Percentiles rank a stretch among this genome's conserved stretches.
Conservation (phyloP, 2,888 invertebrate genomes). For the Chloromyia formosa region DNA sequence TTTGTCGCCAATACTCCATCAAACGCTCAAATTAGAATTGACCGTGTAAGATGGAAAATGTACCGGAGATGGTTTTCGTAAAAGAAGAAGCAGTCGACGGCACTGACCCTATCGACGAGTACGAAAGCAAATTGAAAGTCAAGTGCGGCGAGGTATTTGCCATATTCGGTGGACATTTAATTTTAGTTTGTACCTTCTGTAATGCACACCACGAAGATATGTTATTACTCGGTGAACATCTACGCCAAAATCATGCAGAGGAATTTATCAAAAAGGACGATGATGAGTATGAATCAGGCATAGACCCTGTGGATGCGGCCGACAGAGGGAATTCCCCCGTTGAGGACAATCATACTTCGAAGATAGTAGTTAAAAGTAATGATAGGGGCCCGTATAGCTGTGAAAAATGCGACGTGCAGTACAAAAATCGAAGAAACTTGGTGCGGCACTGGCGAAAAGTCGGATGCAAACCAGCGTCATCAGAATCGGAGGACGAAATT, state of each 20-base stretch:
- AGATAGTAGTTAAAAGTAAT: not conserved
- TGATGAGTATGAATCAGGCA: not conserved
- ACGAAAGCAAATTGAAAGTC: slow-evolving; percentile 19
- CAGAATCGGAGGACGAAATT: too few relatives aligned
- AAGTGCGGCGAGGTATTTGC: slow-evolving; percentile 29
- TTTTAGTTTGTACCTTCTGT: slow-evolving; percentile 31
- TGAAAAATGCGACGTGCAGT: not conserved
- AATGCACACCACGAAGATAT: slow-evolving; percentile 7
- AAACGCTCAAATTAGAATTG: too few relatives aligned
- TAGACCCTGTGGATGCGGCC: not conserved
- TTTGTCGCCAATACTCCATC: too few relatives aligned
- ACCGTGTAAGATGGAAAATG: too few relatives aligned
- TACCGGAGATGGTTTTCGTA: not conserved
- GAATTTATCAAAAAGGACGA: not conserved
- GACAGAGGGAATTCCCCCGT: not conserved
- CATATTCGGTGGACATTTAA: slow-evolving; percentile 1
- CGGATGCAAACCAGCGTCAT: not conserved
- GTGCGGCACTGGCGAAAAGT: not conserved
- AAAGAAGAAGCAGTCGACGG: not conserved
- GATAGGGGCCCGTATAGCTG: not conserved
- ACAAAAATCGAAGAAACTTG: slow-evolving; percentile 24
- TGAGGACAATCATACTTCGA: not conserved
- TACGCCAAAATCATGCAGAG: slow-evolving; percentile 11
- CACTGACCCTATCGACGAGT: not conserved
- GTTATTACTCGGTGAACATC: slow-evolving; percentile 10